Percentiles rank a stretch among this genome's conserved stretches.
Conservation (phyloP, 2,797 vertebrate genomes). For the Sylvilagus floridanus region DNA sequence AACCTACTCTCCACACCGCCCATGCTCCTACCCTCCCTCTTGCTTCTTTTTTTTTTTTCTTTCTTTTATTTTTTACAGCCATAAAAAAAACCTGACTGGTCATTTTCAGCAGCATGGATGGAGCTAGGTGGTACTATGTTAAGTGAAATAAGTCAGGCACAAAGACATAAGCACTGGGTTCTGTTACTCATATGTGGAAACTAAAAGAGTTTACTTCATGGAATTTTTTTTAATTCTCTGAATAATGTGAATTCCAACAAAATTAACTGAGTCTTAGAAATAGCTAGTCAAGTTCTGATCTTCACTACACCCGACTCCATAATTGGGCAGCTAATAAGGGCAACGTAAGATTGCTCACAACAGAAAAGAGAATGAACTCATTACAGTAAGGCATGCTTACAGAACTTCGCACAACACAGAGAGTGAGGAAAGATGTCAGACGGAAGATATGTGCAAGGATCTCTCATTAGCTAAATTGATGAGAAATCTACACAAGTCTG, state of each 20-base stretch:
- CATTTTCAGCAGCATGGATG: too few relatives aligned
- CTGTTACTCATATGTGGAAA: too few relatives aligned
- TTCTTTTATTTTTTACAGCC: too few relatives aligned
- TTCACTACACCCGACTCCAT: background rate
- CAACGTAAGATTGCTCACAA: background rate
- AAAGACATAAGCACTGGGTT: too few relatives aligned
- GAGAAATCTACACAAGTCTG: background rate
- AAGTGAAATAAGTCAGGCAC: too few relatives aligned
- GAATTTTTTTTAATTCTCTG: background rate
- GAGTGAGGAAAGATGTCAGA: background rate
- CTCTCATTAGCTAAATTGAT: background rate
- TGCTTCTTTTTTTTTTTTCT: too few relatives aligned
- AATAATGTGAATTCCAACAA: background rate
- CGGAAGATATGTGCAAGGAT: background rate
- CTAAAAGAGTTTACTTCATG: too few relatives aligned
- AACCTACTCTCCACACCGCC: too few relatives aligned
- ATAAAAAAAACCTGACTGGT: too few relatives aligned
- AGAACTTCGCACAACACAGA: background rate
- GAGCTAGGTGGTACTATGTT: too few relatives aligned
- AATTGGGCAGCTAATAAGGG: background rate
- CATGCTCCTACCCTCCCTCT: too few relatives aligned
- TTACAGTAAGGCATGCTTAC: background rate
- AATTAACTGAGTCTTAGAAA: conserved; percentile 12
- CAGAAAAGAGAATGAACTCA: background rate
- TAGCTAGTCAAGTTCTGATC: background rate